Evolutionary conservation across 1,140 invertebrate species (phyloP), one percentile per base, ranked within the genome.

Genomic region (Cydia pomonella): DNA sequence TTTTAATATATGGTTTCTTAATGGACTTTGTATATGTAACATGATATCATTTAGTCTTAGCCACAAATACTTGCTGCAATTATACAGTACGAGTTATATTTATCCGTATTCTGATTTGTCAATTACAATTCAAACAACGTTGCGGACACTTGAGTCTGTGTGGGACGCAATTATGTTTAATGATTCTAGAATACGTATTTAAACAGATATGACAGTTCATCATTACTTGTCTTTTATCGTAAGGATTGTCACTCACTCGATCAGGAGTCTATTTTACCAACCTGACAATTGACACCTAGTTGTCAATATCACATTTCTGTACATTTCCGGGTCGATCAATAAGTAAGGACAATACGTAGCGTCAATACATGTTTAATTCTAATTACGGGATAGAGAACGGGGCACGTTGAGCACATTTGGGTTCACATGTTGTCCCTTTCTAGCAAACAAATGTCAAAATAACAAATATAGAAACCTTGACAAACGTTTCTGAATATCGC

Each of bases 41-140:
- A 53, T 16, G 6, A 21, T 21, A 59, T 21, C 21, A 18, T 53
- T 4, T 59, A 59, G 9, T 6, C 47, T 47, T 47, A 59, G 21
- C 18, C n/a, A 59, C 53, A 23, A 59, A 23, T 59, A 59, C 53
- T 59, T 3, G 18, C 0, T 18, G 53, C 53, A 59, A 59, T 59
- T 59, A 59, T 21, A 53, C 9, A 7, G 50, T 6, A 21, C 21
- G 21, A 69, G 27, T 69, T 69, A 38, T 69, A 69, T 29, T 69
- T 33, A 69, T 41, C n/a, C 27, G 64, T 69, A 33, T 69, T 33
- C 33, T 33, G 27, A 69, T 69, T 69, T 69, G 27, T 69, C n/a
- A 69, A 69, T 69, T 38, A 69, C n/a, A 69, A 69, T 69, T 69
- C 64, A 69, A 33, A 69, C 64, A 69, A 18, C 64, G 64, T 69